Evolutionary conservation across 2,113 vertebrate species (phyloP).

Genomic region (Lynx canadensis): DNA sequence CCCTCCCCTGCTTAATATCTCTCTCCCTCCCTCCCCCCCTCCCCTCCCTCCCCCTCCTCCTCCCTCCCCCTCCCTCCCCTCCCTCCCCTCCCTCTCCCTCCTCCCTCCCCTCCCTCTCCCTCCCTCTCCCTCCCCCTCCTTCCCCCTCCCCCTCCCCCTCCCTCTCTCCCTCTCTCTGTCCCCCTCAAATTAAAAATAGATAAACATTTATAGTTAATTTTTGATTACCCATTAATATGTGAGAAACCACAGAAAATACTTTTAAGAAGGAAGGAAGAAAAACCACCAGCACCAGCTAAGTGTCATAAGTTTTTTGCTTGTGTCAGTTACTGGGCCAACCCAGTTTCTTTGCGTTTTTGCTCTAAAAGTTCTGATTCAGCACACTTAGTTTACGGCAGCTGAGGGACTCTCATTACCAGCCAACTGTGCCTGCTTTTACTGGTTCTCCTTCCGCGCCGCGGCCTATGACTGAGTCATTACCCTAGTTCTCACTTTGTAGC

Average conservation of each 20-base stretch:
- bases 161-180: no score
- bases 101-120: rapidly evolving
- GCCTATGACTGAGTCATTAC: conserved; percentile 5
- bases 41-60: no score
- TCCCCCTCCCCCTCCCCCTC: no score
- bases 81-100: rapidly evolving
- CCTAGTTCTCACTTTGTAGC: conserved; percentile 34
- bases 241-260: background rate
- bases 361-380: background rate
- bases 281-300: rapidly evolving
- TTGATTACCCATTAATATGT: rapidly evolving
- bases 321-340: background rate
- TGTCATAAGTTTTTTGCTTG: background rate
- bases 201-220: background rate
- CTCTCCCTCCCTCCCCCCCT: no score
- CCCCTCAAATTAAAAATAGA: no score
- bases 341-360: background rate
- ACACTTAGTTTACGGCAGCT: background rate
- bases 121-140: rapidly evolving
- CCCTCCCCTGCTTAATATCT: no score
- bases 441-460: background rate
- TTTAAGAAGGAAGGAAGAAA: background rate
- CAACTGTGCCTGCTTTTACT: background rate
- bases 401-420: background rate
- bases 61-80: no score